Base-by-base conservation (phyloP, 2,113 vertebrate species). In the Limnothrissa miodon region DNA sequence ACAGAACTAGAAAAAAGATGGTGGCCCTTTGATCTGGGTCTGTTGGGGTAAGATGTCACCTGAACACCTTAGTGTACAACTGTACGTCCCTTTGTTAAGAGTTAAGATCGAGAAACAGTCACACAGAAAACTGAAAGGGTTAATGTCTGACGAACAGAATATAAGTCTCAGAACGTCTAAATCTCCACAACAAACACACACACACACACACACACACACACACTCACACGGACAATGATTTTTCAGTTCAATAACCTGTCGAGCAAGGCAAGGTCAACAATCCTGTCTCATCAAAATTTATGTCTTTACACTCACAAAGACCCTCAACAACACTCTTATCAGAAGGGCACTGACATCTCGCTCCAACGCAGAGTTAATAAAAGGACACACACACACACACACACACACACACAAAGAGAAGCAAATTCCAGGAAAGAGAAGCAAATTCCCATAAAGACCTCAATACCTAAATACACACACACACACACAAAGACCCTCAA, bases 401-500 rank as follows among this genome's bases (percentile, higher is more conserved):
- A 25, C n/a, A 4, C 59, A 25, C 59, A 66, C 59, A 66, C 59
- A 66, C 59, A 66, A 5, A 66, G 25, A 66, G 25, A 33, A n/a
- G 13, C 59, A 70, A 70, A 70, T 70, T 70, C 62, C 62, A 70
- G 62, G 29, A 70, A 29, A n/a, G n/a, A n/a, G n/a, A n/a, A n/a
- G n/a, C n/a, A n/a, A n/a, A n/a, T n/a, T n/a, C 25, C 62, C 6
- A 70, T 13, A 70, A 29, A 70, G 1, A 70, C 62, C 11, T 70
- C n/a, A n/a, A n/a, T n/a, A n/a, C n/a, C n/a, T n/a, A n/a, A n/a
- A n/a, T n/a, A n/a, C n/a, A n/a, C 62, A 33, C 25, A 70, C 9
- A 70, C 62, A 66, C 62, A 70, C 62, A 33, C n/a, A 70, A 70
- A 70, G 62, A 70, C 62, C 62, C 62, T 70, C 25, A 70, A 33